Base-by-base conservation (phyloP, 2,797 vertebrate genomes). In the Danionella dracula region DNA sequence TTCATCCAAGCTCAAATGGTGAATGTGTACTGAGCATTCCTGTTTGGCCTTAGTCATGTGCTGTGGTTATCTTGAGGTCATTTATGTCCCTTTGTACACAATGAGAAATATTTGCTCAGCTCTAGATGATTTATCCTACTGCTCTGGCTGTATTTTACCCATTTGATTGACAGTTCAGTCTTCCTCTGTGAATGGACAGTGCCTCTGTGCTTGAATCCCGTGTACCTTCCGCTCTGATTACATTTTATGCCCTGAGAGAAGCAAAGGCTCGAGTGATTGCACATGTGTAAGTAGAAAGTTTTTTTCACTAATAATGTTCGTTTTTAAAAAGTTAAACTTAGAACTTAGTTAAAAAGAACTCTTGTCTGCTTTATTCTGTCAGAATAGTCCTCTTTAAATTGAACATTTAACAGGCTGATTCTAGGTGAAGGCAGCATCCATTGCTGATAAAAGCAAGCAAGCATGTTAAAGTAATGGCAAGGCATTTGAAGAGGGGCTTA, bases 221-320 rank as follows among this genome's bases (percentile, higher is more conserved):
- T 62, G 68, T 56, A 57, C 51, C 48, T 55, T 54, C 40, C 46
- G 55, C 69, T 72, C 73, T 66, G 60, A 71, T 75, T 71, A 72
- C 69, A 53, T 19, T 67, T 56, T 70, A 31, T 60, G 45, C 67
- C 54, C 62, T 0, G 15, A 46, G 70, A 72, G 70, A 59, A 61
- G 45, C 2, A 66, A 42, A 15, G 41, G 46, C 20, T 16, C 13
- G 11, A 40, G 21, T 65, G 46, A 41, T 31, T 23, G 15, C 34
- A 44, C 31, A 27, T 21, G 17, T 37, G 5, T 29, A 38, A 45
- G 38, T 27, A 27, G 3, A 34, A 4, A 31, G 8, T 31, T 31
- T 31, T 4, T 31, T 31, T 31, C n/a, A n/a, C n/a, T n/a, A n/a
- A n/a, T n/a, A n/a, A n/a, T n/a, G n/a, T n/a, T n/a, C n/a, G n/a